Base-by-base conservation (phyloP, 2,888 invertebrate species). In the Brenthis ino region DNA sequence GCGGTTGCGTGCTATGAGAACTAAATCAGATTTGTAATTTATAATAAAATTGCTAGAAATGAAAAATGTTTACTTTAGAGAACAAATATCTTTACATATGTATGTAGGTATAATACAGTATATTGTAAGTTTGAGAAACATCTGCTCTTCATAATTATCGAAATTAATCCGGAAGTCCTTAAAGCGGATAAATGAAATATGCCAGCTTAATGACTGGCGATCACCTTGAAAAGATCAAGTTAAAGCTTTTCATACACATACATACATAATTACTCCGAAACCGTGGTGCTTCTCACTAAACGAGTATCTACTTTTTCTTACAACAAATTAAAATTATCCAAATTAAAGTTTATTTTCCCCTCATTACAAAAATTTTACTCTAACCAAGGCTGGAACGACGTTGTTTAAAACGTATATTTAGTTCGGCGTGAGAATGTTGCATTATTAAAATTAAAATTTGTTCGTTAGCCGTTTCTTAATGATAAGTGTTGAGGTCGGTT, bases 1-100 rank as follows among this genome's bases (percentile, higher is more conserved):
- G 90, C 79, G 90, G 89, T 90, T 87, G 85, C 85, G 82, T 83
- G 83, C 82, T 85, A 84, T 88, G 89, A 81, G 89, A 89, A 88
- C 85, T 82, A 81, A 89, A 90, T 91, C 86, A 83, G 84, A 86
- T 85, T 86, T 85, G 81, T 85, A 83, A 82, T 84, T 87, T 85
- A 81, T 85, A 82, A 82, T 84, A 81, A 82, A 84, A 85, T 83
- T 81, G 77, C 71, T 75, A 66, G 78, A 74, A 70, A 67, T 65
- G 51, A 56, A 68, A 70, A 61, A 69, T 55, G 14, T 65, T 65
- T 47, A 50, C 20, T 28, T 43, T 64, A 47, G 1, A 43, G 3
- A 57, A 37, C 12, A 2, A 16, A 51, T 14, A n/a, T 51, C 51
- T 51, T 13, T 33, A 20, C 6, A 24, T 14, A 24, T 5, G 2